Percentiles rank a stretch among this genome's conserved stretches.
These are phyloP conservation scores for Druon quercuslanigerum DNA, from an alignment of 1,140 invertebrate genomes.

Conservation along the genomic window DNA sequence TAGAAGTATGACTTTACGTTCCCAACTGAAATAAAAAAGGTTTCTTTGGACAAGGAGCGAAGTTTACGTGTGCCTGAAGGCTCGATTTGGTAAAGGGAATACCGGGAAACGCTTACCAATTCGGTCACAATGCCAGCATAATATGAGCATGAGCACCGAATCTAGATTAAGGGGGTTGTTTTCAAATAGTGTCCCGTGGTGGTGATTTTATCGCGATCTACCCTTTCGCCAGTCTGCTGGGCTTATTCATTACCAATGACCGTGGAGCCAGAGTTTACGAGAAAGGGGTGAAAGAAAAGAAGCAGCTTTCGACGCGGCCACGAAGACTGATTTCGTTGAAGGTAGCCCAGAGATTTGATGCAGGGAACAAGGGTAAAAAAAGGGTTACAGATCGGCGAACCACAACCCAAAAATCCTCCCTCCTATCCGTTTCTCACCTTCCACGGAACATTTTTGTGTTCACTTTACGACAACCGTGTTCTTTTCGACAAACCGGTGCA, in stretches of 20 bases:
- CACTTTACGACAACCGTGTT: background rate
- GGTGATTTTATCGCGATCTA: constrained; percentile 52
- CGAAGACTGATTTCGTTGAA: constrained; percentile 55
- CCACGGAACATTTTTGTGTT: constrained; percentile 11
- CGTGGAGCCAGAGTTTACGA: constrained; percentile 42
- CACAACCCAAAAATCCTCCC: background rate
- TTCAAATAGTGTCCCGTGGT: constrained; percentile 45
- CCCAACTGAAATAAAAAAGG: constrained; percentile 32
- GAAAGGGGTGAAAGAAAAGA: constrained; percentile 39
- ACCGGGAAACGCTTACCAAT: constrained; percentile 45
- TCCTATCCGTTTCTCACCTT: constrained; percentile 6
- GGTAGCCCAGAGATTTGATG: background rate
- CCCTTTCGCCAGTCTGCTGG: constrained; percentile 37
- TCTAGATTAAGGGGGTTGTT: constrained; percentile 45
- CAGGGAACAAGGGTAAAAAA: constrained; percentile 39
- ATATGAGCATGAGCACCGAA: constrained; percentile 38
- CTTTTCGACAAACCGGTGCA: constrained; percentile 15
- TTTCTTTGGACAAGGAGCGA: constrained; percentile 31
- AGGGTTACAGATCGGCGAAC: constrained; percentile 33
- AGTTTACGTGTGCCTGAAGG: background rate
- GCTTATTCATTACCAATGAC: constrained; percentile 45
- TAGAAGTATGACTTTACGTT: background rate
- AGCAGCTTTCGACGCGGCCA: constrained; percentile 52
- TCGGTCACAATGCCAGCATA: constrained; percentile 54
- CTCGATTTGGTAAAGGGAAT: constrained; percentile 38